Evolutionary conservation across 2,888 invertebrate genomes (phyloP).

Genomic region (Mythimna ferrago): DNA sequence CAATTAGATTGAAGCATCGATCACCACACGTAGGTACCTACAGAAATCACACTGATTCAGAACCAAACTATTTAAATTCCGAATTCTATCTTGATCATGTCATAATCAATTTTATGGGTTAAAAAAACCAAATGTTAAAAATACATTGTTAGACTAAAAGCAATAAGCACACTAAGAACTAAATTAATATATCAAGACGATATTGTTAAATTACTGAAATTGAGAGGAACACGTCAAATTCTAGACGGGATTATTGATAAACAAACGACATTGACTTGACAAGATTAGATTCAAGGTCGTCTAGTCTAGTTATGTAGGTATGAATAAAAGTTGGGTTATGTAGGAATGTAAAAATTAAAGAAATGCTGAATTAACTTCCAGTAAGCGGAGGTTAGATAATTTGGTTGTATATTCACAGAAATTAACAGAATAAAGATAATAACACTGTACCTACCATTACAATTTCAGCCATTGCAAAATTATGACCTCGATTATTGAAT

Average conservation of each 20-base stretch:
- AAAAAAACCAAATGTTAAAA: background rate
- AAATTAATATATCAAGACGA: background rate
- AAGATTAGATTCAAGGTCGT: slow-evolving; percentile 90
- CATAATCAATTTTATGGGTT: background rate
- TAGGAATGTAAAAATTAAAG: slow-evolving; percentile 54
- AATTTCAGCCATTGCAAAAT: slow-evolving; percentile 76
- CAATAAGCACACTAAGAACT: background rate
- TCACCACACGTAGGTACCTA: background rate
- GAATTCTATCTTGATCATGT: background rate
- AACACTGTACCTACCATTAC: slow-evolving; percentile 68
- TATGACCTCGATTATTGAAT: slow-evolving; percentile 71
- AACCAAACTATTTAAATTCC: background rate
- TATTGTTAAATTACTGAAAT: slow-evolving; percentile 15
- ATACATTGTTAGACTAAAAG: background rate
- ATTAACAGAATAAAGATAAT: slow-evolving; percentile 17
- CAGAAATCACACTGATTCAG: background rate
- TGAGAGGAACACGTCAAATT: slow-evolving; percentile 39
- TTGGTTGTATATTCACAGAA: slow-evolving; percentile 3
- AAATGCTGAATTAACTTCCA: slow-evolving; percentile 61
- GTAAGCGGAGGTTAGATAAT: slow-evolving; percentile 8
- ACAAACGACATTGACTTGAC: slow-evolving; percentile 87
- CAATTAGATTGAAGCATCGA: no score
- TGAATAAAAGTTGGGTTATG: slow-evolving; percentile 86
- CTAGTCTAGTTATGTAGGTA: slow-evolving; percentile 74
- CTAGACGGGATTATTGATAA: slow-evolving; percentile 78